phyloP scores from a whole-genome alignment of 1,140 invertebrate genomes.

The Batillaria attramentaria region DNA sequence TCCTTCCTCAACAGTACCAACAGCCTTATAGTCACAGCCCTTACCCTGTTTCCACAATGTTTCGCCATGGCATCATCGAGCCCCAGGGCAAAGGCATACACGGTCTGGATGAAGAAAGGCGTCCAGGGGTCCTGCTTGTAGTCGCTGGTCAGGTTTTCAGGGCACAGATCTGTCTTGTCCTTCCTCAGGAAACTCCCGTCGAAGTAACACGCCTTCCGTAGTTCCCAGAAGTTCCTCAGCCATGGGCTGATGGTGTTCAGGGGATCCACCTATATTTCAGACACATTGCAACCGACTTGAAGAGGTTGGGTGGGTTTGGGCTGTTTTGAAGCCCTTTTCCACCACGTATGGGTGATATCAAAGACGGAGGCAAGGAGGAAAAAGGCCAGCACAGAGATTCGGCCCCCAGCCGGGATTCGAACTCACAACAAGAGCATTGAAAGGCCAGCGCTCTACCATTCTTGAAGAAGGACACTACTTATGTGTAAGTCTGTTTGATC shows the following conservation, averaged over 20 bases:
- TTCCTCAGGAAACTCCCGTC: constrained; percentile 24
- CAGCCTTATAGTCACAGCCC: neutral
- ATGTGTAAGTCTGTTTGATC: too few species aligned
- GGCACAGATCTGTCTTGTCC: constrained; percentile 17
- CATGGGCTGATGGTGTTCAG: neutral
- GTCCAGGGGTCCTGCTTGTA: constrained; percentile 15
- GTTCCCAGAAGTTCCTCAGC: constrained; percentile 32
- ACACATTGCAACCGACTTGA: neutral
- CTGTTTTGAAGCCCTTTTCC: too few species aligned
- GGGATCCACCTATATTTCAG: constrained; percentile 5
- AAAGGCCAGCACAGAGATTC: too few species aligned
- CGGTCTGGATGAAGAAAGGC: constrained; percentile 13
- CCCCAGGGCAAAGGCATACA: constrained; percentile 7
- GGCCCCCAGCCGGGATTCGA: too few species aligned
- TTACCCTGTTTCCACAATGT: neutral
- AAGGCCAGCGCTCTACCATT: too few species aligned
- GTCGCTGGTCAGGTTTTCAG: neutral
- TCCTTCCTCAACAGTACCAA: too few species aligned
- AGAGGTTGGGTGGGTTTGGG: too few species aligned
- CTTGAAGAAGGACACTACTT: too few species aligned
- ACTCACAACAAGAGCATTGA: too few species aligned
- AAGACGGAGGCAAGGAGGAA: too few species aligned
- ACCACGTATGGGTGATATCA: too few species aligned
- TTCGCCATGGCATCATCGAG: neutral
- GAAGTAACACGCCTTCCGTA: constrained; percentile 19